Percentiles rank a stretch among this genome's conserved stretches.
Evolutionary conservation across 2,797 vertebrate genomes (phyloP).

Genomic region (Leontocebus nigricollis): DNA sequence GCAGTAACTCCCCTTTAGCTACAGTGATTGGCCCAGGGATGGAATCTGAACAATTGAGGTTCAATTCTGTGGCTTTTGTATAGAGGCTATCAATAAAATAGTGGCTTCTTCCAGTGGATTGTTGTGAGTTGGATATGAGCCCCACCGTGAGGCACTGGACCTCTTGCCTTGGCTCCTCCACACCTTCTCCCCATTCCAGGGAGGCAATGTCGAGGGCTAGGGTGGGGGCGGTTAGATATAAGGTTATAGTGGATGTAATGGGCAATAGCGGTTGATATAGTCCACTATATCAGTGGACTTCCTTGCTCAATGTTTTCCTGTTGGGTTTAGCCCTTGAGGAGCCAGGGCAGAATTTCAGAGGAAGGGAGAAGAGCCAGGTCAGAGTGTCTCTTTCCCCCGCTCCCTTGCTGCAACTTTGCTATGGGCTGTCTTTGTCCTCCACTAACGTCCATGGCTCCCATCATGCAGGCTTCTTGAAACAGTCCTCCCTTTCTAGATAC

Average conservation of each 20-base stretch:
- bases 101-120: background rate
- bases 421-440: background rate
- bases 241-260: no score
- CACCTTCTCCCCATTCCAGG: background rate
- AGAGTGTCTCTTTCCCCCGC: background rate
- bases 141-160: background rate
- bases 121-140: background rate
- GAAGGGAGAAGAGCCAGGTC: background rate
- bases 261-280: no score
- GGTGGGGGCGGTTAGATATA: no score
- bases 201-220: background rate
- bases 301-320: background rate
- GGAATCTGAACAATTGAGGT: background rate
- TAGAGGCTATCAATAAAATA: background rate
- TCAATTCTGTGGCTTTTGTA: background rate
- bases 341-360: background rate
- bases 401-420: background rate
- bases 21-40: background rate
- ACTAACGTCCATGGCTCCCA: background rate
- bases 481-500: background rate
- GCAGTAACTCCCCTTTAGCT: background rate
- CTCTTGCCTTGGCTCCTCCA: background rate
- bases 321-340: background rate
- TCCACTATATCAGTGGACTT: background rate
- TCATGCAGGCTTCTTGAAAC: background rate